phyloP scores from a whole-genome alignment of 1,140 invertebrate species.

The Ectropis grisescens region DNA sequence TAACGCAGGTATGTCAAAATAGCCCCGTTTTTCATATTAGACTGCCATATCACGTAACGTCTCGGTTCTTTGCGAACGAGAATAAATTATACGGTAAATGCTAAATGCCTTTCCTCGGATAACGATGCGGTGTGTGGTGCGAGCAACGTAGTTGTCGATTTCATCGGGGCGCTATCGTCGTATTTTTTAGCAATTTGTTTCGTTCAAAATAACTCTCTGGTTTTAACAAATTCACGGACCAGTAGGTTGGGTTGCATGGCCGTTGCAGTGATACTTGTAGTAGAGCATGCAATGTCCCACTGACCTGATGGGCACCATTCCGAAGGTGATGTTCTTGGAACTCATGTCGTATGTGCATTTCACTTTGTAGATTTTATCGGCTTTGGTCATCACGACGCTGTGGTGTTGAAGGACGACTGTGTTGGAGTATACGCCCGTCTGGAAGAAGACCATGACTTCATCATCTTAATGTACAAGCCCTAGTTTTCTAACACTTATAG shows the following conservation, averaged over 20 bases:
- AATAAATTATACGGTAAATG: constrained; percentile 17
- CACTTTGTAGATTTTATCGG: constrained; percentile 96
- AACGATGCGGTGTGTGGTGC: too few relatives aligned
- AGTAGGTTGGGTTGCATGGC: too few relatives aligned
- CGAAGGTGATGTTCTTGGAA: constrained; percentile 96
- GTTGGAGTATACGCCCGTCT: constrained; percentile 95
- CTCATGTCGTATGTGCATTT: constrained; percentile 97
- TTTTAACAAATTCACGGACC: too few relatives aligned
- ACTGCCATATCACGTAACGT: constrained; percentile 16
- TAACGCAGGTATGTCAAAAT: constrained; percentile 18
- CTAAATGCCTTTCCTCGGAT: too few relatives aligned
- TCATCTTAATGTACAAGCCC: too few relatives aligned
- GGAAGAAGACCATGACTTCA: constrained; percentile 61
- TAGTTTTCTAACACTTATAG: too few relatives aligned
- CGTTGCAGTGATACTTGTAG: too few relatives aligned
- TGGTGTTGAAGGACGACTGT: constrained; percentile 96
- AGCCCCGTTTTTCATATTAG: constrained; percentile 16
- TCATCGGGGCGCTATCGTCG: too few relatives aligned
- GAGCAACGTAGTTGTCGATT: too few relatives aligned
- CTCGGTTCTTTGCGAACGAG: constrained; percentile 9
- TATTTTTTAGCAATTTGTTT: too few relatives aligned
- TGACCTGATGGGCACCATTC: constrained; percentile 95
- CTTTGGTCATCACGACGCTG: constrained; percentile 96
- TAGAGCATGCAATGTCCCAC: constrained; percentile 16
- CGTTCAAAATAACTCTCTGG: too few relatives aligned